Conservation (phyloP, 2,797 vertebrate genomes). For the Gallirallus australis region DNA sequence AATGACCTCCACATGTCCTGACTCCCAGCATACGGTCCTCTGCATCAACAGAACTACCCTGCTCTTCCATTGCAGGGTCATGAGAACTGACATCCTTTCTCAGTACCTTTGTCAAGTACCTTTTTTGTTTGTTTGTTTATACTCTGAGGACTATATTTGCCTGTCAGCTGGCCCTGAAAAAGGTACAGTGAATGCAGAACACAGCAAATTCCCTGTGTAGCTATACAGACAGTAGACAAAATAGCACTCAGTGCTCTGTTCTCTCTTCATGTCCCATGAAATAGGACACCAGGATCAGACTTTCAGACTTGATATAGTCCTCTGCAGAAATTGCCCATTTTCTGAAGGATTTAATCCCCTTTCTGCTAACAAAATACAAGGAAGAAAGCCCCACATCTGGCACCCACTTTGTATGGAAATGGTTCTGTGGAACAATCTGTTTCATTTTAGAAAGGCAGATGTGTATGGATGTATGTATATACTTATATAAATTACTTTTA, state of each 20-base stretch:
- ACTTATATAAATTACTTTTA: neutral
- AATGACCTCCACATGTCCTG: neutral
- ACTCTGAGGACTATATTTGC: neutral
- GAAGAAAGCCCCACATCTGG: neutral
- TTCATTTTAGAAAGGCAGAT: neutral
- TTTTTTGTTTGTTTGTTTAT: neutral
- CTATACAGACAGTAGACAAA: neutral
- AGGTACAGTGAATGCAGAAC: neutral
- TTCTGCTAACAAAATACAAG: neutral
- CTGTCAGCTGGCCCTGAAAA: neutral
- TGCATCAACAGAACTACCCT: neutral
- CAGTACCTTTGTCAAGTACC: neutral
- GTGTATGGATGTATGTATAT: no score
- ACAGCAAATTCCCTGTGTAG: neutral
- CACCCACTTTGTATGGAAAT: neutral
- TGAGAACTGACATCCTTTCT: neutral
- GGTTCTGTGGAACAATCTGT: neutral
- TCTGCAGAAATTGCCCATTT: neutral
- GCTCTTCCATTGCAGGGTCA: neutral
- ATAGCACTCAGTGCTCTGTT: neutral
- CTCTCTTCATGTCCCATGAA: neutral
- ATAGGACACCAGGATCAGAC: neutral
- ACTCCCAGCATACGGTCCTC: neutral
- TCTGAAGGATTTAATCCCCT: neutral
- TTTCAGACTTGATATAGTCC: neutral